These are phyloP conservation scores for Platycheirus rosarum DNA, from an alignment of 2,888 invertebrate species.

Conservation along the genomic window DNA sequence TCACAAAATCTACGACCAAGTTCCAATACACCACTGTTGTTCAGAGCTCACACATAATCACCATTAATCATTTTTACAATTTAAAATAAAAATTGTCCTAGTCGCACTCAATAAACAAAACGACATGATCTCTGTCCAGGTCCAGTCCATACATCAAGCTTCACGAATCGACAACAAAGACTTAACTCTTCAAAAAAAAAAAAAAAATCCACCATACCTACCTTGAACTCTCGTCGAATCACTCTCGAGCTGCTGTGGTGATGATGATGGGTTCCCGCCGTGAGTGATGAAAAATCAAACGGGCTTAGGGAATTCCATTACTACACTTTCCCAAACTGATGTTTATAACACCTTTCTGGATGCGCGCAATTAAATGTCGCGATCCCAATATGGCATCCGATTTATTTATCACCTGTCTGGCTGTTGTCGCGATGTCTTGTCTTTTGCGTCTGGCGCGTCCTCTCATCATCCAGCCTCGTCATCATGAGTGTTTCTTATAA, in stretches of 20 bases:
- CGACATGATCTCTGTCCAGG: slow-evolving; percentile 36
- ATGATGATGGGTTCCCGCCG: slow-evolving; percentile 36
- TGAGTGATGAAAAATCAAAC: slow-evolving; percentile 52
- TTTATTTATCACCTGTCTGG: slow-evolving; percentile 80
- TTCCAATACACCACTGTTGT: too few species aligned
- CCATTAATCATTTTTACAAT: slow-evolving; percentile 72
- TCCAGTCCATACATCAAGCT: slow-evolving; percentile 29
- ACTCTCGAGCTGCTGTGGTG: not conserved
- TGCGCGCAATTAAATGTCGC: slow-evolving; percentile 74
- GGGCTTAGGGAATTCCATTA: slow-evolving; percentile 69
- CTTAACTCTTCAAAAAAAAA: slow-evolving; percentile 1
- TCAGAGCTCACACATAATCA: slow-evolving; percentile 38
- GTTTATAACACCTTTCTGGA: slow-evolving; percentile 74
- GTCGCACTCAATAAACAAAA: slow-evolving; percentile 62
- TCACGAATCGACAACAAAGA: slow-evolving; percentile 22
- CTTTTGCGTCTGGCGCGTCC: slow-evolving; percentile 13
- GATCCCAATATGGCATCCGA: slow-evolving; percentile 77
- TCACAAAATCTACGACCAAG: slow-evolving; percentile 16
- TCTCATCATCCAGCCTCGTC: slow-evolving; percentile 48
- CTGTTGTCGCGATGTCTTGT: slow-evolving; percentile 74
- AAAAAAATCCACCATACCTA: slow-evolving; percentile 21
- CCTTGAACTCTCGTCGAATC: slow-evolving; percentile 19
- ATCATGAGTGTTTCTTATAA: slow-evolving; percentile 46
- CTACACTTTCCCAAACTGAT: slow-evolving; percentile 72
- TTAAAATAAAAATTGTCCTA: slow-evolving; percentile 65